These are phyloP conservation scores for Aepyceros melampus DNA, from an alignment of 2,113 vertebrate genomes.

Conservation along the genomic window DNA sequence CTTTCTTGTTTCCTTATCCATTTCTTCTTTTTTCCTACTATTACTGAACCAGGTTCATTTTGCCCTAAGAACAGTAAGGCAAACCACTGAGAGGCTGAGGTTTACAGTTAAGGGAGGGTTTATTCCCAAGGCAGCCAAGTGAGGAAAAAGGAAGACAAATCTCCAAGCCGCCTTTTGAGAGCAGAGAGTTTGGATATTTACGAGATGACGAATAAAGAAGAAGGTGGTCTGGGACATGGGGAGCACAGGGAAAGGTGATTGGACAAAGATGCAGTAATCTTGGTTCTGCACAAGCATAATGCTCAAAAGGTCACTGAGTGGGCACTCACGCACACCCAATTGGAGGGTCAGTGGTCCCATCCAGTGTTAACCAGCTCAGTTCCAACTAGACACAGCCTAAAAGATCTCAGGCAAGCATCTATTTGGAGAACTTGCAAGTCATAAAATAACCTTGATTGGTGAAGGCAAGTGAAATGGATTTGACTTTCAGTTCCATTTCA, in stretches of 20 bases:
- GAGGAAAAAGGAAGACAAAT: neutral
- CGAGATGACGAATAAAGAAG: accelerated
- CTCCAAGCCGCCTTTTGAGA: neutral
- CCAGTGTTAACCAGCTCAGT: neutral
- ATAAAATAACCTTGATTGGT: neutral
- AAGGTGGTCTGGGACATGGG: neutral
- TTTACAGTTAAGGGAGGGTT: neutral
- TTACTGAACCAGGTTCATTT: neutral
- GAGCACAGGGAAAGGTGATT: neutral
- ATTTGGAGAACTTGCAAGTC: neutral
- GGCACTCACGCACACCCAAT: neutral
- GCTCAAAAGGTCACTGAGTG: neutral
- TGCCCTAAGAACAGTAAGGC: neutral
- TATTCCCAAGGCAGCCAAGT: neutral
- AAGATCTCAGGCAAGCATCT: neutral
- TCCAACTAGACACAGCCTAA: neutral
- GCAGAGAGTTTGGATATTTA: neutral
- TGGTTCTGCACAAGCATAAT: neutral
- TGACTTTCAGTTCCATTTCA: neutral
- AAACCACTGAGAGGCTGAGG: neutral
- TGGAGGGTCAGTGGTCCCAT: neutral
- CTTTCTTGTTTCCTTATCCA: neutral
- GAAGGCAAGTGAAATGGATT: neutral
- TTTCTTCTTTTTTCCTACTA: neutral
- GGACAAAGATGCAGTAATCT: neutral